A percentile compares a stretch with the other conserved stretches of the same genome.
These are phyloP conservation scores for Drosophila rufa DNA, from an alignment of 1,140 invertebrate genomes.

Conservation along the genomic window DNA sequence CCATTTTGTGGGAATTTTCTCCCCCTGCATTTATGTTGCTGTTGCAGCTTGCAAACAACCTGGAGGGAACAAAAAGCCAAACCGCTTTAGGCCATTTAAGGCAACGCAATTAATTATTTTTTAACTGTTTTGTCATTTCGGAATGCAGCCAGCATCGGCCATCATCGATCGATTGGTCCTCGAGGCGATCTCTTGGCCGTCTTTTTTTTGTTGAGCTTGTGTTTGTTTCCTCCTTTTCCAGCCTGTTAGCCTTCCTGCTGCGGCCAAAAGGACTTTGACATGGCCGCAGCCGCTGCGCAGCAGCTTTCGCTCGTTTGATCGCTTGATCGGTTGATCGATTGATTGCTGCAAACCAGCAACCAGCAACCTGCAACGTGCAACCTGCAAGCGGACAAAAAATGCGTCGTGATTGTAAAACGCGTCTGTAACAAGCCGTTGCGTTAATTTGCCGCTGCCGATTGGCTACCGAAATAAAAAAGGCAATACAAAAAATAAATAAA, in stretches of 20 bases:
- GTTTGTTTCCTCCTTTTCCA: constrained; percentile 6
- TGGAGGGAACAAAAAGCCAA: constrained; percentile 67
- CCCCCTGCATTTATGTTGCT: constrained; percentile 14
- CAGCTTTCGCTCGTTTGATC: constrained; percentile 82
- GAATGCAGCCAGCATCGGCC: constrained; percentile 72
- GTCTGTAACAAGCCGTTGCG: constrained; percentile 80
- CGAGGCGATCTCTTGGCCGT: constrained; percentile 19
- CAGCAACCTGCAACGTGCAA: constrained; percentile 24
- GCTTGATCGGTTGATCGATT: constrained; percentile 84
- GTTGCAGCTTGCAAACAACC: constrained; percentile 73
- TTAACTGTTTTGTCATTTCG: constrained; percentile 85
- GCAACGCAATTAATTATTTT: constrained; percentile 85
- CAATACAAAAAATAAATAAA: constrained; percentile 4
- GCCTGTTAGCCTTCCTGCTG: constrained; percentile 51
- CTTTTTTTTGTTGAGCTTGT: constrained; percentile 1
- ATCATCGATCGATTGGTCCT: constrained; percentile 75
- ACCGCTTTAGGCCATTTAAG: constrained; percentile 84
- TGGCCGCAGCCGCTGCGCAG: constrained; percentile 47
- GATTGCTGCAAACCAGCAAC: constrained; percentile 69
- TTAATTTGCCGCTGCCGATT: constrained; percentile 85
- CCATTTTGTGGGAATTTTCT: neutral
- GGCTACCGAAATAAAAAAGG: constrained; percentile 68
- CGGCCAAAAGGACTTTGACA: constrained; percentile 76
- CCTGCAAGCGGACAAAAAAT: constrained; percentile 38
- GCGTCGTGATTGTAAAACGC: constrained; percentile 72